phyloP scores from a whole-genome alignment of 2,797 vertebrate species.

The Telmatherina bonti region DNA sequence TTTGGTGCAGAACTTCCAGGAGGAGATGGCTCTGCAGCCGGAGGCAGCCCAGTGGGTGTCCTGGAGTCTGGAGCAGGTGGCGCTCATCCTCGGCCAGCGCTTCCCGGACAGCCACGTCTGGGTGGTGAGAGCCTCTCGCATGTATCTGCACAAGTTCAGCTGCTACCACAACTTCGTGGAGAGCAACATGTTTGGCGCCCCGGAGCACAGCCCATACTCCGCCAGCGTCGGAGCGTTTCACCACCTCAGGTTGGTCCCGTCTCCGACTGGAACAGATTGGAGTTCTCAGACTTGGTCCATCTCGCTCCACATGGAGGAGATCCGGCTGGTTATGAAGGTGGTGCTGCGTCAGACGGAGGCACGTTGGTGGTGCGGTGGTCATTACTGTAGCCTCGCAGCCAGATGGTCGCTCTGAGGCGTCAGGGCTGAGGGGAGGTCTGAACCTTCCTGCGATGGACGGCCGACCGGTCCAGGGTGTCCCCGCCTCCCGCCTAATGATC shows the following conservation, averaged over 20 bases:
- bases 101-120: conserved; percentile 91
- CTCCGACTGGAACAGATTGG: too few species aligned
- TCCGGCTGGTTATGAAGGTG: too few species aligned
- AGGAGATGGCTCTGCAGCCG: conserved; percentile 90
- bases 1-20: conserved; percentile 89
- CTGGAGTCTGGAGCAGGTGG: conserved; percentile 95
- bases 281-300: too few species aligned
- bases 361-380: too few species aligned
- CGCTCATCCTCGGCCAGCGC: conserved; percentile 84
- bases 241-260: conserved; percentile 86
- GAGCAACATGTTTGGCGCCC: conserved; percentile 96
- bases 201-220: conserved; percentile 84
- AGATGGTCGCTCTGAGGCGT: too few species aligned
- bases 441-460: too few species aligned
- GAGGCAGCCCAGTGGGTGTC: conserved; percentile 91
- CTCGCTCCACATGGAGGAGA: too few species aligned
- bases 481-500: too few species aligned
- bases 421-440: too few species aligned
- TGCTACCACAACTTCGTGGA: conserved; percentile 96
- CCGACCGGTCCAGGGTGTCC: too few species aligned
- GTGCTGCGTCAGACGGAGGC: too few species aligned
- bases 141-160: conserved; percentile 98
- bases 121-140: conserved; percentile 92
- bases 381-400: too few species aligned
- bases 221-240: conserved; percentile 86